These are phyloP conservation scores for Cabera pusaria DNA, from an alignment of 2,888 invertebrate species.

Conservation along the genomic window DNA sequence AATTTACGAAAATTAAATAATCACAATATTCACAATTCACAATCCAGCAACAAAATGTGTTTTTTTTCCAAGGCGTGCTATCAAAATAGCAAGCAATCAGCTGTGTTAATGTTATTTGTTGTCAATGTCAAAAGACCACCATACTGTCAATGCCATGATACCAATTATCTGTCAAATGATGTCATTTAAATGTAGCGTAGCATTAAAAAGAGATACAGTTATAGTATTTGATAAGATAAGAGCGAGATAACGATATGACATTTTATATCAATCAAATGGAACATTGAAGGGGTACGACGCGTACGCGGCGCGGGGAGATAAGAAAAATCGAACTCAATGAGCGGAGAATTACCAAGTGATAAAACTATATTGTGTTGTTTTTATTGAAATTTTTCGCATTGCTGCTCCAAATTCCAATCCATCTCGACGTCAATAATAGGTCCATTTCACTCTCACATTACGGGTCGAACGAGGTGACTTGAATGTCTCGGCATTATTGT, in stretches of 20 bases:
- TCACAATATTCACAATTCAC: too few relatives aligned
- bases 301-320: conserved; percentile 7
- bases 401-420: conserved; percentile 26
- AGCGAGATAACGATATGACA: too few relatives aligned
- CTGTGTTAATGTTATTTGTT: conserved; percentile 8
- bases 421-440: conserved; percentile 23
- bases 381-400: conserved; percentile 27
- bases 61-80: conserved; percentile 7
- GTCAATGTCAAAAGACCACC: conserved; percentile 8
- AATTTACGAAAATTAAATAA: too few relatives aligned
- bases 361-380: conserved; percentile 14
- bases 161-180: too few relatives aligned
- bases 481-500: conserved; percentile 32
- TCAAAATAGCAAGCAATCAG: conserved; percentile 7
- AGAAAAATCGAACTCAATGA: conserved; percentile 19
- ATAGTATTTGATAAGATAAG: too few relatives aligned
- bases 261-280: too few relatives aligned
- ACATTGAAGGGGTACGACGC: too few relatives aligned
- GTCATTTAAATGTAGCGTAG: too few relatives aligned
- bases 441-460: conserved; percentile 9
- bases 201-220: too few relatives aligned
- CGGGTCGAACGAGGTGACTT: conserved; percentile 13
- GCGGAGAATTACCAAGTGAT: conserved; percentile 22
- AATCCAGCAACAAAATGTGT: conserved; percentile 4
- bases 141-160: too few relatives aligned